Base-by-base conservation (phyloP, 1,140 invertebrate species). In the Eurytemora carolleeae region DNA sequence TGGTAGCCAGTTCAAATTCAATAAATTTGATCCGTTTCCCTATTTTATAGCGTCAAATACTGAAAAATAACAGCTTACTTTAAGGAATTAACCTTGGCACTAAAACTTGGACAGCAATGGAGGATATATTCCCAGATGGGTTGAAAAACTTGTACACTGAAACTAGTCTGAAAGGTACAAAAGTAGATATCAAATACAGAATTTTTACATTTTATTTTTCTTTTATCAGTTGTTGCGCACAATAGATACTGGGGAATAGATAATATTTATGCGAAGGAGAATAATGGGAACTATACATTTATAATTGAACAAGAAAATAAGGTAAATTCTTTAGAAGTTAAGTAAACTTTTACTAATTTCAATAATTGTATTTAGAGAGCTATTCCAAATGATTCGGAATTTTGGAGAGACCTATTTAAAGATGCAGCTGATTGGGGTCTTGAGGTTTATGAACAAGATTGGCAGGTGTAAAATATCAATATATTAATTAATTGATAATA, bases 141-240 rank as follows among this genome's bases (percentile, higher is more conserved):
- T 62, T 66, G 22, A 57, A 24, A 3, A 31, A 21, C 3, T 18
- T 65, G 17, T 26, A 66, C 25, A 24, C 59, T 21, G 20, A 17
- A 1, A 66, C 63, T 12, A 53, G 63, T 1, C 60, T 56, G 57
- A n/a, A n/a, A n/a, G n/a, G n/a, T n/a, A n/a, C n/a, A n/a, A n/a
- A n/a, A n/a, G n/a, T n/a, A n/a, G n/a, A n/a, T n/a, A n/a, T n/a
- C n/a, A n/a, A n/a, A n/a, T n/a, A n/a, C n/a, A n/a, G n/a, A n/a
- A n/a, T n/a, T n/a, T n/a, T n/a, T n/a, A n/a, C n/a, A n/a, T n/a
- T n/a, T n/a, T n/a, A n/a, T n/a, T n/a, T n/a, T n/a, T n/a, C n/a
- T n/a, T n/a, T n/a, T n/a, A n/a, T 63, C 65, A 12, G 55, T 66
- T 16, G 52, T 66, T 15, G 63, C 65, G n/a, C 65, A 66, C 24